Percentiles rank a stretch among this genome's conserved stretches.
Conservation (phyloP, 2,113 vertebrate genomes). For the Tragulus kanchil region DNA sequence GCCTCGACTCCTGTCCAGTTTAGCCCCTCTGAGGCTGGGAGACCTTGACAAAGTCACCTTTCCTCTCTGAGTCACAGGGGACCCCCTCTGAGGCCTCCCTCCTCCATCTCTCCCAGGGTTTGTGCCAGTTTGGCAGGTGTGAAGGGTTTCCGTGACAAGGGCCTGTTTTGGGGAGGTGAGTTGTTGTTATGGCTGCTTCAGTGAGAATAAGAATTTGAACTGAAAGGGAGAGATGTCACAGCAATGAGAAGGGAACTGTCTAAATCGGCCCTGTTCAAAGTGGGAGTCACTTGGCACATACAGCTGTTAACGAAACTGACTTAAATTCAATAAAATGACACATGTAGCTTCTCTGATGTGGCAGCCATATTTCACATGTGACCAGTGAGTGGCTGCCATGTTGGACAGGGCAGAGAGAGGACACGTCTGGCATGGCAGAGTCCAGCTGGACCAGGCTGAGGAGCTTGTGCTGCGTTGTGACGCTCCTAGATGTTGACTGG, state of each 20-base stretch:
- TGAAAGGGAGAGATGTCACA: not conserved
- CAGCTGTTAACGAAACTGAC: not conserved
- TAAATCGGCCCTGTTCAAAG: not conserved
- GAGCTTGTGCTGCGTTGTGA: accelerated
- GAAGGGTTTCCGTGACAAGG: not conserved
- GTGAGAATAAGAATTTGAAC: not conserved
- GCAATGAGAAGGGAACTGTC: not conserved
- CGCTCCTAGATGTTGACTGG: accelerated
- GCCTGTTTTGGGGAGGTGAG: accelerated
- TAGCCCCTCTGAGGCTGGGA: not conserved
- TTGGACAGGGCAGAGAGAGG: not conserved
- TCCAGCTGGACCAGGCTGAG: accelerated
- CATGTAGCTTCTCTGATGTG: too few relatives aligned
- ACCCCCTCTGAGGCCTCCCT: not conserved
- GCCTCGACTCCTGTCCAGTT: not conserved
- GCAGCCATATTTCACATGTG: not conserved
- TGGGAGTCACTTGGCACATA: not conserved
- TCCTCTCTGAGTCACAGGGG: not conserved
- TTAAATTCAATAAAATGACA: not conserved
- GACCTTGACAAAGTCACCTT: not conserved
- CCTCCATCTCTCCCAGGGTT: not conserved
- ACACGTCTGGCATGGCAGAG: accelerated
- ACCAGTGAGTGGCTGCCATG: not conserved
- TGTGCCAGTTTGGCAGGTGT: not conserved
- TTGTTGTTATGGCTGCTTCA: accelerated